Evolutionary conservation across 2,888 invertebrate genomes (phyloP).

Genomic region (Drosophila picticornis): DNA sequence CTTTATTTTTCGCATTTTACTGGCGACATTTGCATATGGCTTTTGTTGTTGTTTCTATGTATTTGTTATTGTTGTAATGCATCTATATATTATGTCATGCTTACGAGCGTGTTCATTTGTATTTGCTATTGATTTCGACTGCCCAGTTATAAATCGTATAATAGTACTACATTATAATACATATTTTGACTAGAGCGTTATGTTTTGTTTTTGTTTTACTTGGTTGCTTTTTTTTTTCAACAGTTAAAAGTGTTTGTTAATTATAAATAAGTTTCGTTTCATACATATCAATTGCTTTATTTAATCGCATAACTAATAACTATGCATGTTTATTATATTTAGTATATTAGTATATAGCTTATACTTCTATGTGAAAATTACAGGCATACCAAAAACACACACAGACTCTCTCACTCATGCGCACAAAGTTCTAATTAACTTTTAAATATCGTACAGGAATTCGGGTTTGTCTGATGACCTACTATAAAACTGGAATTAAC

Average conservation of each 20-base stretch:
- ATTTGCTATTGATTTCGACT: constrained; percentile 45
- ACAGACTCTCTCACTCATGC: not conserved
- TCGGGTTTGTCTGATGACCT: constrained; percentile 53
- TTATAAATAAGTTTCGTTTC: constrained; percentile 32
- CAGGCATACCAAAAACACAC: constrained; percentile 17
- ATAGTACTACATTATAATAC: constrained; percentile 37
- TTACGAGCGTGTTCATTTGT: constrained; percentile 28
- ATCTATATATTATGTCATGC: constrained; percentile 40
- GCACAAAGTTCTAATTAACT: constrained; percentile 66
- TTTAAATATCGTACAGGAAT: constrained; percentile 67
- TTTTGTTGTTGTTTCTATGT: constrained; percentile 19
- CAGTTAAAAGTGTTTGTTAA: constrained; percentile 63
- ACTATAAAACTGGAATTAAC: constrained; percentile 53
- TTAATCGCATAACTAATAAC: constrained; percentile 52
- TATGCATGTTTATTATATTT: constrained; percentile 32
- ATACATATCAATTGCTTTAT: constrained; percentile 73
- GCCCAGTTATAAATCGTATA: constrained; percentile 36
- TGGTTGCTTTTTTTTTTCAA: constrained; percentile 29
- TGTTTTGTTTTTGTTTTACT: constrained; percentile 31
- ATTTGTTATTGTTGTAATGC: constrained; percentile 46
- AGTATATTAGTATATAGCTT: constrained; percentile 30
- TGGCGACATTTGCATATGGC: constrained; percentile 45
- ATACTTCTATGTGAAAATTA: constrained; percentile 26
- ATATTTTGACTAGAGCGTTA: constrained; percentile 49
- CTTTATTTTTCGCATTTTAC: constrained; percentile 12